phyloP scores from a whole-genome alignment of 2,888 invertebrate species.

The Pyrochroa serraticornis region DNA sequence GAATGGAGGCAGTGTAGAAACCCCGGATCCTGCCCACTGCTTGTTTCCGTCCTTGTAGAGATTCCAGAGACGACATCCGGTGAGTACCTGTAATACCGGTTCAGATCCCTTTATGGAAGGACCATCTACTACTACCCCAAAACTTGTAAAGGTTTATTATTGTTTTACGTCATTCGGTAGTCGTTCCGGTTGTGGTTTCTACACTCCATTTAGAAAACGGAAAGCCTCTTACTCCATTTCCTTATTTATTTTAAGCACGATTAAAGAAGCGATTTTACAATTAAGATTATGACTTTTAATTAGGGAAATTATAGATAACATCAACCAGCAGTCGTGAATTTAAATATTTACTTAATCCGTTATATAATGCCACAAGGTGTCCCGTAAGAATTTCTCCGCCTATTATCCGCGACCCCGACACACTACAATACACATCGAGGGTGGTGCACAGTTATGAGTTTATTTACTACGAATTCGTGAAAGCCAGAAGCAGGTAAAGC shows the following conservation, averaged over 20 bases:
- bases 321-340: conserved; percentile 3
- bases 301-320: conserved; percentile 10
- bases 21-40: conserved; percentile 30
- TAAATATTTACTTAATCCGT: conserved; percentile 4
- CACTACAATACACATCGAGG: conserved; percentile 10
- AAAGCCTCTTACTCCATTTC: conserved; percentile 18
- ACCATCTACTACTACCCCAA: no score
- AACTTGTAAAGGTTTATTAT: conserved; percentile 2
- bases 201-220: conserved; percentile 26
- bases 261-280: conserved; percentile 16
- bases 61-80: conserved; percentile 27
- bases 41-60: conserved; percentile 36
- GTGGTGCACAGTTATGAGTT: conserved; percentile 13
- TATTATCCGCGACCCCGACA: not conserved
- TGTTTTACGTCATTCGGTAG: conserved; percentile 22
- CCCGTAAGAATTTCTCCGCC: conserved; percentile 1
- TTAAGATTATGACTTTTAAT: conserved; percentile 16
- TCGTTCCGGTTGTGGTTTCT: conserved; percentile 24
- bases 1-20: conserved; percentile 14
- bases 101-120: not conserved
- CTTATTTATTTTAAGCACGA: conserved; percentile 20
- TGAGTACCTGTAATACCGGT: conserved; percentile 20
- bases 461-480: conserved; percentile 22
- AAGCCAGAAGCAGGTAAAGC: conserved; percentile 21
- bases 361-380: conserved; percentile 4